Base-by-base conservation (phyloP, 1,140 invertebrate species). In the Varroa destructor region DNA sequence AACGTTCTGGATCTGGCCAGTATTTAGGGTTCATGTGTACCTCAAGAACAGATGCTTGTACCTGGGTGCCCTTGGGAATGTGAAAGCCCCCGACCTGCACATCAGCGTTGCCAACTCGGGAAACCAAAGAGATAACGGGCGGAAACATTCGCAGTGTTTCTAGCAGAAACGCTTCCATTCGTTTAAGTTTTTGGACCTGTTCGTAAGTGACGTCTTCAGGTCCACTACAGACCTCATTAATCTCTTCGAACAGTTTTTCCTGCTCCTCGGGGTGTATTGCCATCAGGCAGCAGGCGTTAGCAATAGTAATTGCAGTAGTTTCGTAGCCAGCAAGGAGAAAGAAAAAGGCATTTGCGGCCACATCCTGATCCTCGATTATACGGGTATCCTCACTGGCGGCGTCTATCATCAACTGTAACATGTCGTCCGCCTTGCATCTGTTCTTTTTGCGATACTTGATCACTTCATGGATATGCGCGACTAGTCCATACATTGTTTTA, bases 241-340 rank as follows among this genome's bases (percentile, higher is more conserved):
- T 78, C 74, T 82, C 80, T 40, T 78, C 51, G 51, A 77, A 74
- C 0, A 83, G 58, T 73, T 75, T 77, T 1, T 82, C 76, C 74
- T 83, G 81, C 43, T 77, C 73, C 1, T 82, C 78, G n/a, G 73
- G 78, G 74, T 83, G 73, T 42, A 76, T 75, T 5, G 82, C 79
- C 43, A 83, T 71, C 5, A 76, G 56, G 72, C 79, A 82, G 5
- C 78, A 73, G 37, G 77, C 73, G 70, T 78, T 81, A 0, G 79
- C 74, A 40, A 84, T 71, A 36, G 78, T 77, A 0, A 73, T 80
- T 1, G 79, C 75, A 8, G 80, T 82, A 0, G 82, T 83, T 55
- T 83, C 82, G 72, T 79, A 82, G 8, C 81, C 81, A 71, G 80
- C 83, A 55, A 82, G 70, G 81, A 77, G 8, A 72, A 83, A 81